These are phyloP conservation scores for Papilio xuthus DNA, from an alignment of 1,140 invertebrate species.

Conservation along the genomic window DNA sequence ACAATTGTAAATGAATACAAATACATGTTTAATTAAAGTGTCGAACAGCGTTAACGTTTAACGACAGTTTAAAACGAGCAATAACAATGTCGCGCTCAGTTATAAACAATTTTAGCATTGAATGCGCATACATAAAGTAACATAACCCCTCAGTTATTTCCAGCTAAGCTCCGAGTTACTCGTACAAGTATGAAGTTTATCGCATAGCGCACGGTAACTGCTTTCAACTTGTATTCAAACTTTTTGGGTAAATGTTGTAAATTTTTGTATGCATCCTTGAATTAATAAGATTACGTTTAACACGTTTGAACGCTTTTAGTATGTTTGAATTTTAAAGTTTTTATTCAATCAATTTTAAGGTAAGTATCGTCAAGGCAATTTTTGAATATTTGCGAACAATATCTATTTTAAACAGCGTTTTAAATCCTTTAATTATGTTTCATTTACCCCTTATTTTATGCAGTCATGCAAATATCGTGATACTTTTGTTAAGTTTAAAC, in stretches of 20 bases:
- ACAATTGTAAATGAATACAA: not conserved
- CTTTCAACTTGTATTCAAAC: not conserved
- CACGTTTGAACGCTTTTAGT: not conserved
- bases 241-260: slow-evolving; percentile 11
- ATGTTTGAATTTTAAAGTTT: no score
- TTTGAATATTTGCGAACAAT: no score
- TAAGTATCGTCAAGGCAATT: no score
- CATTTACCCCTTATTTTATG: no score
- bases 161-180: slow-evolving; percentile 27
- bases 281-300: not conserved
- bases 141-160: slow-evolving; percentile 38
- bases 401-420: no score
- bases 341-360: no score
- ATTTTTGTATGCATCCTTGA: not conserved
- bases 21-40: slow-evolving; percentile 15
- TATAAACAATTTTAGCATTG: slow-evolving; percentile 36
- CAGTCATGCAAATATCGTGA: no score
- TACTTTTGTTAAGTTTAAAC: no score
- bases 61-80: not conserved
- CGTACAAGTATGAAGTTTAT: slow-evolving; percentile 41
- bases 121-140: slow-evolving; percentile 21
- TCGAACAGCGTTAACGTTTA: slow-evolving; percentile 7
- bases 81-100: slow-evolving; percentile 12
- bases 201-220: slow-evolving; percentile 36
- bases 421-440: no score